phyloP scores from a whole-genome alignment of 2,888 invertebrate genomes.

The Drosophila neutralis region DNA sequence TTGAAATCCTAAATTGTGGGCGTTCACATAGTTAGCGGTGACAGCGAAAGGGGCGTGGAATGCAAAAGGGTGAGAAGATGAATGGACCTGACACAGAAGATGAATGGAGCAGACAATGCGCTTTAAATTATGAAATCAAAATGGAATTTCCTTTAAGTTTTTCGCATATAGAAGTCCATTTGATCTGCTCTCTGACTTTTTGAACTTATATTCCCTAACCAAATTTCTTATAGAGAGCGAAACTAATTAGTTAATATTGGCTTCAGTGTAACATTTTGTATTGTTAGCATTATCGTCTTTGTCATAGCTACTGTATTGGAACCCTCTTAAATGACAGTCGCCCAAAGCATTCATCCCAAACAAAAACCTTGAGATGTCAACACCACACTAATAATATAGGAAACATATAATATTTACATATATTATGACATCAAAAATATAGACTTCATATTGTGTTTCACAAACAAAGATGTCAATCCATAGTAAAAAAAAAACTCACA shows the following conservation, averaged over 20 bases:
- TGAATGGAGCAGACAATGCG: not conserved
- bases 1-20: slow-evolving; percentile 51
- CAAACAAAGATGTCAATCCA: slow-evolving; percentile 34
- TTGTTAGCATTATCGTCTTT: not conserved
- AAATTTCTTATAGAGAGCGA: not conserved
- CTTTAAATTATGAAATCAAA: not conserved
- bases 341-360: slow-evolving; percentile 15
- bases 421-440: slow-evolving; percentile 60
- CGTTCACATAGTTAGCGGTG: slow-evolving; percentile 40
- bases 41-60: slow-evolving; percentile 11
- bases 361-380: slow-evolving; percentile 54
- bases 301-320: not conserved
- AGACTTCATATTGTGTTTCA: slow-evolving; percentile 34
- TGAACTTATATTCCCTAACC: not conserved
- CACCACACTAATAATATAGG: slow-evolving; percentile 7
- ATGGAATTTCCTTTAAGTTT: not conserved
- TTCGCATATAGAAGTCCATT: not conserved
- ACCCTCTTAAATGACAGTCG: not conserved
- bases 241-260: not conserved
- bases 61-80: slow-evolving; percentile 1
- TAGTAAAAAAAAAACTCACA: slow-evolving; percentile 15
- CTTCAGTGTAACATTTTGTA: not conserved
- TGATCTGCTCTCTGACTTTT: not conserved
- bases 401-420: slow-evolving; percentile 47
- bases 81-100: slow-evolving; percentile 2